These are phyloP conservation scores for Myripristis jacobus DNA, from an alignment of 2,797 vertebrate genomes.

Conservation along the genomic window DNA sequence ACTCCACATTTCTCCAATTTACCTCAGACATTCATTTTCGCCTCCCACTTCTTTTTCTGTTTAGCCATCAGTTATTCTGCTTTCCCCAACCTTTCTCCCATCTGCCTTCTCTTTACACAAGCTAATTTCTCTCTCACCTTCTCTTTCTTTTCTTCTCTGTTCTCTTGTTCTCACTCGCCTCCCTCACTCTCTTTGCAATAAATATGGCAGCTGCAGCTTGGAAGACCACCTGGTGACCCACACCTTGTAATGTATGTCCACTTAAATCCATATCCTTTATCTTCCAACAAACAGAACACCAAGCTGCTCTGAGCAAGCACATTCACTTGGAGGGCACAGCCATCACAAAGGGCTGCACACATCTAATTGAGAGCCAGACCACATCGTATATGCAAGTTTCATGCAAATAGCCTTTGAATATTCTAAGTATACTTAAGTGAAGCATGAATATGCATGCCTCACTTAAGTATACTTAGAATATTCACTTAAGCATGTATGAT, in stretches of 20 bases:
- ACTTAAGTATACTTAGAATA: not conserved
- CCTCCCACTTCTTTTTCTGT: conserved; percentile 18
- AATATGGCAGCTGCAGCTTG: conserved; percentile 44
- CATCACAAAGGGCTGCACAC: conserved; percentile 14
- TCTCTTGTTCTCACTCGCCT: not conserved
- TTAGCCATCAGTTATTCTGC: conserved; percentile 26
- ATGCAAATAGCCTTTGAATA: not conserved
- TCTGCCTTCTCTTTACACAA: conserved; percentile 37
- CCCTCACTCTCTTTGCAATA: conserved; percentile 32
- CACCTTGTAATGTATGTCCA: conserved; percentile 42
- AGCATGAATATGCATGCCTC: no score
- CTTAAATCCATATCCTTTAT: conserved; percentile 47
- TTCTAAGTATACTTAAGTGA: not conserved
- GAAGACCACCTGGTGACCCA: conserved; percentile 53
- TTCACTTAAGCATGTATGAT: conserved; percentile 7
- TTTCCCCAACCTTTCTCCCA: conserved; percentile 15
- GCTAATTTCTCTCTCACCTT: conserved; percentile 25
- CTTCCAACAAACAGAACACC: conserved; percentile 36
- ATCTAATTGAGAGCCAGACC: conserved; percentile 8
- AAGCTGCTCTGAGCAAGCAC: conserved; percentile 13
- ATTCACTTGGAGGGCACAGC: conserved; percentile 11
- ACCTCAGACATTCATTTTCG: conserved; percentile 1
- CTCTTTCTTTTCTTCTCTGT: not conserved
- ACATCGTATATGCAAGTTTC: not conserved
- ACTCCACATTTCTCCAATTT: conserved; percentile 7